Conservation (phyloP, 2,888 invertebrate genomes). For the Lamellibrachia satsuma region DNA sequence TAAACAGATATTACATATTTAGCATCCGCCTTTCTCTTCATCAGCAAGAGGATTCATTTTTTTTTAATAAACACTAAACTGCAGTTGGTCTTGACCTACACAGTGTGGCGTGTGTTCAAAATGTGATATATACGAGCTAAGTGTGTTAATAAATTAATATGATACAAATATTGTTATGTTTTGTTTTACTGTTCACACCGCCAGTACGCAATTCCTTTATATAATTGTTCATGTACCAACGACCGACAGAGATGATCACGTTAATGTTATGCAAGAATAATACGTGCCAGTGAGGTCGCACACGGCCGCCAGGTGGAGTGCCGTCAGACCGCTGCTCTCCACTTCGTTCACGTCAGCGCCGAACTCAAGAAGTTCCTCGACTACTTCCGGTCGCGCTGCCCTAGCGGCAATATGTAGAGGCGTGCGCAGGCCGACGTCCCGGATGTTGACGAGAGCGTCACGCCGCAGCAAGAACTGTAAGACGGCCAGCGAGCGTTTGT, state of each 20-base stretch:
- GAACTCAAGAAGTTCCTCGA: conserved; percentile 40
- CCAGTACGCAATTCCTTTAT: background rate
- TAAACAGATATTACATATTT: too few relatives aligned
- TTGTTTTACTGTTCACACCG: background rate
- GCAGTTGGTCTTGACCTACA: too few relatives aligned
- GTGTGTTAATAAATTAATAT: background rate
- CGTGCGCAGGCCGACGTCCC: conserved; percentile 39
- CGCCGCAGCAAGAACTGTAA: conserved; percentile 19
- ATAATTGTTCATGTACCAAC: too few relatives aligned
- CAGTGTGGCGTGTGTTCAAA: too few relatives aligned
- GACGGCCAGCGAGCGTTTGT: background rate
- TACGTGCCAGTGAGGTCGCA: conserved; percentile 31
- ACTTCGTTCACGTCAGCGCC: conserved; percentile 42
- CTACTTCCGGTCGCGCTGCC: conserved; percentile 43
- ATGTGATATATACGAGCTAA: too few relatives aligned
- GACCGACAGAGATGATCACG: too few relatives aligned
- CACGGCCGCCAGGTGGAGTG: conserved; percentile 30
- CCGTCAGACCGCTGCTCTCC: conserved; percentile 29
- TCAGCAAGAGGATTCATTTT: too few relatives aligned
- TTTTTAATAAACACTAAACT: too few relatives aligned
- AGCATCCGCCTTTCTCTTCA: too few relatives aligned
- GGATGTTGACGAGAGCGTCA: conserved; percentile 19
- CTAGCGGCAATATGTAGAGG: conserved; percentile 50
- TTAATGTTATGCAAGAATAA: background rate
- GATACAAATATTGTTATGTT: background rate